These are phyloP conservation scores for Cygnus olor DNA, from an alignment of 2,797 vertebrate genomes.

Conservation along the genomic window DNA sequence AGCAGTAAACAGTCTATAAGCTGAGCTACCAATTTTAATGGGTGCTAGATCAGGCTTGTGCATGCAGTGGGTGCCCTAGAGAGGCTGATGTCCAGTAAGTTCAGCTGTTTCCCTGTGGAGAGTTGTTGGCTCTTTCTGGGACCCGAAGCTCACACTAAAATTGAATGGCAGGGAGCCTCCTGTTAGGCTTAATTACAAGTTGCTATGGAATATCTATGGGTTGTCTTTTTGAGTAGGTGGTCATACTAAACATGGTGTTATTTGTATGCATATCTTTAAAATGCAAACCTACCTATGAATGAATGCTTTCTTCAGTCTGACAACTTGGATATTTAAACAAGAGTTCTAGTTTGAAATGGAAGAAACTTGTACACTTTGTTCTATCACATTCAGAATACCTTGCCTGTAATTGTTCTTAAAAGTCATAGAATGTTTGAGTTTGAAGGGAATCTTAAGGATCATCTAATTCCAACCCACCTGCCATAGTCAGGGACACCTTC, in stretches of 20 bases:
- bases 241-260: accelerated
- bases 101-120: not conserved
- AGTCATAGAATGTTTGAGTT: not conserved
- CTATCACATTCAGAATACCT: not conserved
- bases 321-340: not conserved
- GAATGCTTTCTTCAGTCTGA: not conserved
- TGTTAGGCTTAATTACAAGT: not conserved
- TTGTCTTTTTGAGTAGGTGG: not conserved
- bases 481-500: too few relatives aligned
- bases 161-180: not conserved
- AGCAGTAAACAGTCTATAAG: not conserved
- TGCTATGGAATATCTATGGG: not conserved
- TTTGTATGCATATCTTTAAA: not conserved
- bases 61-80: not conserved
- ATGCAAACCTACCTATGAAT: not conserved
- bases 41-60: not conserved
- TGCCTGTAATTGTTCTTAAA: not conserved
- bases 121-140: not conserved
- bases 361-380: not conserved
- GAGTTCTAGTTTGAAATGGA: not conserved
- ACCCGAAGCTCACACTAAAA: not conserved
- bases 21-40: not conserved
- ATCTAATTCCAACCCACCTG: too few relatives aligned
- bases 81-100: not conserved
- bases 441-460: too few relatives aligned